Evolutionary conservation across 1,140 invertebrate genomes (phyloP).

Genomic region (Muscidifurax raptorellus): DNA sequence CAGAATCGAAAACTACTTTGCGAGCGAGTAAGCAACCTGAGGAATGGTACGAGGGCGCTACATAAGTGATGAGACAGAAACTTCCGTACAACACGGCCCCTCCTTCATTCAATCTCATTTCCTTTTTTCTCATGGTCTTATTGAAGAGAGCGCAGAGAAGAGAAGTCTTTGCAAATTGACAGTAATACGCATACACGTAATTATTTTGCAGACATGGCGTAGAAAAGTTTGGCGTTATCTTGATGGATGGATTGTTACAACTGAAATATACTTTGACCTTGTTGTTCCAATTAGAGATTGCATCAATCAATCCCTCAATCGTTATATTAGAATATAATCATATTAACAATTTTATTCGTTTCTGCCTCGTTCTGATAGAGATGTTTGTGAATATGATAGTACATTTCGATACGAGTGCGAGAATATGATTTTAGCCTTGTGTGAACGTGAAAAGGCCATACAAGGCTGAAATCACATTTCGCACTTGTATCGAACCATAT

Average conservation of each 20-base stretch:
- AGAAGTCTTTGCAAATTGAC: neutral
- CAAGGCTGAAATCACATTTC: too few relatives aligned
- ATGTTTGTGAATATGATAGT: neutral
- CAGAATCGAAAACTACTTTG: neutral
- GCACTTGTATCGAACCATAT: too few relatives aligned
- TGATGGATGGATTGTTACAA: neutral
- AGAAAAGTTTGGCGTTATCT: neutral
- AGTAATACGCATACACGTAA: too few relatives aligned
- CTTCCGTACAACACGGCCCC: neutral
- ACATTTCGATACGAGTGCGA: too few relatives aligned
- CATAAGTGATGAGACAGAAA: conserved; percentile 9
- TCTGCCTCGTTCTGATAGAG: too few relatives aligned
- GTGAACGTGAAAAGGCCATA: too few relatives aligned
- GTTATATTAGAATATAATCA: too few relatives aligned
- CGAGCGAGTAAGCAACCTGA: neutral
- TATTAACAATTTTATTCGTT: too few relatives aligned
- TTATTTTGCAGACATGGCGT: neutral
- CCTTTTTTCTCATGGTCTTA: neutral
- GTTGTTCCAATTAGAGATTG: too few relatives aligned
- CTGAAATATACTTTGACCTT: neutral
- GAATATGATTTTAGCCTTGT: too few relatives aligned
- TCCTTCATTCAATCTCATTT: neutral
- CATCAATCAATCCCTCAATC: too few relatives aligned
- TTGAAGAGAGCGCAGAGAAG: neutral
- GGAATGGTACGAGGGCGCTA: neutral